Evolutionary conservation across 2,888 invertebrate genomes (phyloP), one percentile per base, ranked within the genome.

Genomic region (Ganaspis brasiliensis): DNA sequence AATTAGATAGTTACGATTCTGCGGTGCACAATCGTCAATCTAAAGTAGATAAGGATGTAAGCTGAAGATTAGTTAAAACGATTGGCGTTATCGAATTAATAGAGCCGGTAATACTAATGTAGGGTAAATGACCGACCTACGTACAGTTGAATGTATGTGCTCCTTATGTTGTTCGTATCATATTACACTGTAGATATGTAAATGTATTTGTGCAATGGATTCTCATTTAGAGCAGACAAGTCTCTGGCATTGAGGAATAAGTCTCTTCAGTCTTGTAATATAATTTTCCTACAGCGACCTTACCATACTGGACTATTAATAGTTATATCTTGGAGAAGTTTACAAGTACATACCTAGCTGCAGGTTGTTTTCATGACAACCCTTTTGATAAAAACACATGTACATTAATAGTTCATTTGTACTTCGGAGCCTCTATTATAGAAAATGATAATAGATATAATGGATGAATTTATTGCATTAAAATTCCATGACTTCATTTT

Each of bases 231-330:
- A 35, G 74, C 45, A 70, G 52, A 63, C 74, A 35, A 63, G 70
- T 67, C 73, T 72, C 19, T 70, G 73, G 74, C 79, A 78, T 78
- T 77, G 81, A 75, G 63, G 75, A 77, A 73, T 63, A 77, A 63
- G 74, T 74, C 59, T 72, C 80, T 79, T 76, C 80, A 81, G 70
- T 35, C 79, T 73, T 76, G 72, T 77, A 84, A 81, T 80, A 81
- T 81, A 82, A 78, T 81, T 83, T 83, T 77, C 81, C 80, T 79
- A 73, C 79, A 79, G 79, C 78, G 78, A 83, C 81, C 79, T 82
- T 81, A n/a, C n/a, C n/a, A n/a, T n/a, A n/a, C n/a, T 80, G 72
- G 77, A 77, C 84, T 85, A 86, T 85, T 85, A 84, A 85, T 84
- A 86, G 84, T 6, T 31, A n/a, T n/a, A n/a, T n/a, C n/a, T n/a